These are phyloP conservation scores for Actinemys pallida DNA, from an alignment of 2,113 vertebrate species.

Conservation along the genomic window DNA sequence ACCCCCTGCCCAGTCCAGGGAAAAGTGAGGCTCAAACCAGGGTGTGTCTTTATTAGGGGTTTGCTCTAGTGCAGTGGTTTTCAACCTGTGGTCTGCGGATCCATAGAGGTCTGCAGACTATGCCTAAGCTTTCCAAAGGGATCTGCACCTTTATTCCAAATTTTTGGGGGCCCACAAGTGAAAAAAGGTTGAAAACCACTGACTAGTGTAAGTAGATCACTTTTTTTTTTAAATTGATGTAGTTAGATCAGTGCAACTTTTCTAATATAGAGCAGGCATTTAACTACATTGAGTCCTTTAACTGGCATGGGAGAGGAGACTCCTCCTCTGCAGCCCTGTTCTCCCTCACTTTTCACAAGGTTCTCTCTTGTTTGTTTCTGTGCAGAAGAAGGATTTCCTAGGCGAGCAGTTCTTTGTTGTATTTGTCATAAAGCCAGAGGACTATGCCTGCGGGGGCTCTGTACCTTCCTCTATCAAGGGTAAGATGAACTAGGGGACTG, in stretches of 20 bases:
- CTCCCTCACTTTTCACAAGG: background rate
- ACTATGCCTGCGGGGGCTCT: constrained; percentile 85
- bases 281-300: background rate
- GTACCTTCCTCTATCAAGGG: constrained; percentile 77
- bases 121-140: too few species aligned
- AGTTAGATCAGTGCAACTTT: background rate
- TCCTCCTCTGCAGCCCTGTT: background rate
- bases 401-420: constrained; percentile 83
- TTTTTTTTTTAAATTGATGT: background rate
- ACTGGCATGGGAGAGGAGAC: background rate
- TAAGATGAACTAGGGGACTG: constrained; percentile 50
- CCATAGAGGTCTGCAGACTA: too few species aligned
- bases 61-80: background rate
- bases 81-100: background rate
- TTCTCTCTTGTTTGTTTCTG: background rate
- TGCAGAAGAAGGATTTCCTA: constrained; percentile 84
- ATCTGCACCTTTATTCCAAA: too few species aligned
- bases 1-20: too few species aligned
- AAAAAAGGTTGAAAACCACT: too few species aligned
- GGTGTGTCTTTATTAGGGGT: background rate
- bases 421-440: constrained; percentile 87
- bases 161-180: too few species aligned
- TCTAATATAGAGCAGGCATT: background rate
- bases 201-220: background rate
- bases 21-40: background rate